Base-by-base conservation (phyloP, 2,888 invertebrate species). In the Eilema depressum region DNA sequence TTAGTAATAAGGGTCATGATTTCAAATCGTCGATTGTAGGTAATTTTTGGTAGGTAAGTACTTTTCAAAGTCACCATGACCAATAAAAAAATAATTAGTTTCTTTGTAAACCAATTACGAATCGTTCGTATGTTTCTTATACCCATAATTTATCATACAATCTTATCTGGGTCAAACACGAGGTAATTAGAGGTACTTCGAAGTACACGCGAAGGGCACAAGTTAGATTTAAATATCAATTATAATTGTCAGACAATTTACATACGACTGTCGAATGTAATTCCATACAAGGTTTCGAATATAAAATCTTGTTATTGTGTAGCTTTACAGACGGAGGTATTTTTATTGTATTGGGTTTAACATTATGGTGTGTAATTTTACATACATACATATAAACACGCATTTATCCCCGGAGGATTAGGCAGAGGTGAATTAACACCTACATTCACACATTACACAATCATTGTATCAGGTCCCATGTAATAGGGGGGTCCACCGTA, bases 161-260 rank as follows among this genome's bases (percentile, higher is more conserved):
- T 68, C 28, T 57, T 75, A 75, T 78, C 62, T 81, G 65, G 75
- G 80, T 79, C 74, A 57, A 64, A 68, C 11, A 63, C 56, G 61
- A 59, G 70, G 56, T 75, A 80, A 81, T 81, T 81, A 78, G 74
- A 81, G 70, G 75, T 72, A 78, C 71, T 70, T 71, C 17, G 62
- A 66, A 72, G 68, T 70, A 65, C 25, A 70, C 30, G 68, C 26
- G 63, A 73, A 75, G 71, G 71, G 65, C 72, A 74, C 73, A 53
- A 73, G 74, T 28, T 65, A 73, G 76, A 60, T 75, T 17, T 70
- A 75, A 76, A 73, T 57, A 8, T 33, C 61, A 70, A 80, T 74
- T 68, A 67, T 70, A 74, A 71, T 64, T 74, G 63, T 73, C 25
- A 20, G 23, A 70, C 63, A 71, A 77, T 79, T 79, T 74, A 71